Conservation (phyloP, 2,888 invertebrate species). For the Xestia xanthographa region DNA sequence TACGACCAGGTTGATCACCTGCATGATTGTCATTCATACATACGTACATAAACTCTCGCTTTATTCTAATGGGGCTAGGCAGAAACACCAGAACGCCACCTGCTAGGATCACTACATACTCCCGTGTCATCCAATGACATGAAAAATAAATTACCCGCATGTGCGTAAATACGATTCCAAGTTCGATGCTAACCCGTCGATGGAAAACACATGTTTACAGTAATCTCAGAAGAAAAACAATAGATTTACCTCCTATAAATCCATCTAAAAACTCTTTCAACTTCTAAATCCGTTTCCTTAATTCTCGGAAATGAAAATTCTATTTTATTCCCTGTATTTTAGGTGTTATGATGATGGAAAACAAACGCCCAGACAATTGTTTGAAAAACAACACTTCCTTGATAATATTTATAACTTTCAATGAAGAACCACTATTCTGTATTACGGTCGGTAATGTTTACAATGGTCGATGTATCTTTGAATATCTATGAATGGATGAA, state of each 20-base stretch:
- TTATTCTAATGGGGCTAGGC: not conserved
- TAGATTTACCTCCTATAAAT: slow-evolving; percentile 18
- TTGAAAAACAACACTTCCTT: slow-evolving; percentile 52
- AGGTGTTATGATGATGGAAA: slow-evolving; percentile 25
- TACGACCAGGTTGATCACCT: not conserved
- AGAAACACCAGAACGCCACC: not conserved
- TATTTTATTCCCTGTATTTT: slow-evolving; percentile 38
- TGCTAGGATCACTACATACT: not conserved
- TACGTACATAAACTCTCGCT: not conserved
- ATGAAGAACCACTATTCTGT: slow-evolving; percentile 25
- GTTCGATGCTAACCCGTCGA: not conserved
- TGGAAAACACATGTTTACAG: not conserved
- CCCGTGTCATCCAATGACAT: not conserved
- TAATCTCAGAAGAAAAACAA: slow-evolving; percentile 9
- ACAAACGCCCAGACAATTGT: slow-evolving; percentile 37
- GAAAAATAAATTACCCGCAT: not conserved
- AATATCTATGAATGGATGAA: slow-evolving; percentile 50
- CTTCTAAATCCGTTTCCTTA: slow-evolving; percentile 33
- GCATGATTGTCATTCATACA: not conserved
- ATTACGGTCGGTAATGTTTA: slow-evolving; percentile 41
- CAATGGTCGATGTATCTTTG: slow-evolving; percentile 34
- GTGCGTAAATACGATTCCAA: not conserved
- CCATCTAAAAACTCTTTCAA: slow-evolving; percentile 16
- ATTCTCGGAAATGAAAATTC: slow-evolving; percentile 35
- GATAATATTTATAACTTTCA: slow-evolving; percentile 48